Conservation (phyloP, 30 jellyfish, hydroid and myxozoan species). For the Cassiopea andromeda region DNA sequence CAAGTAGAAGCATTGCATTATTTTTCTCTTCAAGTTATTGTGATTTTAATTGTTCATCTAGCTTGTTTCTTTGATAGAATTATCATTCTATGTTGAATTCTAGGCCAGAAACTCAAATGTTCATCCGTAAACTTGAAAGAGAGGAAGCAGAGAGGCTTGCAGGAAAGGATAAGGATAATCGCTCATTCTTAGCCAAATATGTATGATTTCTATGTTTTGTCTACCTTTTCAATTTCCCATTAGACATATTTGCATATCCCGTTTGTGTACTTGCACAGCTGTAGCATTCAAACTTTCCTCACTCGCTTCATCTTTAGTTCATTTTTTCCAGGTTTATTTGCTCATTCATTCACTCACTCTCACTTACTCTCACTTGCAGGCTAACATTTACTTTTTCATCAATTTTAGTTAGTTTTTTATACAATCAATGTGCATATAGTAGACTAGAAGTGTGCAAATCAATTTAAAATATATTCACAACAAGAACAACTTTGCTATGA, state of each 20-base stretch:
- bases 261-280: neutral
- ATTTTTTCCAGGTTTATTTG: no score
- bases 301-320: no score
- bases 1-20: neutral
- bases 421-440: no score
- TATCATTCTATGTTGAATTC: no score
- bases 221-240: neutral
- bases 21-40: neutral
- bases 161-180: constrained; percentile 90
- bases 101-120: constrained; percentile 96
- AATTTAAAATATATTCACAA: no score
- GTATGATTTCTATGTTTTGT: constrained; percentile 35
- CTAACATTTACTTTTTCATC: no score
- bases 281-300: neutral
- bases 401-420: no score
- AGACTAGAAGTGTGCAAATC: no score
- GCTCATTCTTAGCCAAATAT: constrained; percentile 94
- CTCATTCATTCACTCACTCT: no score
- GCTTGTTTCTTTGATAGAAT: neutral
- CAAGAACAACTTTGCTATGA: no score
- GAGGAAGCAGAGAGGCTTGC: constrained; percentile 85
- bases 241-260: no score
- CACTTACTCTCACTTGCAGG: no score
- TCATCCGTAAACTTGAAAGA: constrained; percentile 70
- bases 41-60: neutral